Conservation (phyloP, 1,140 invertebrate genomes). For the Proales similis region DNA sequence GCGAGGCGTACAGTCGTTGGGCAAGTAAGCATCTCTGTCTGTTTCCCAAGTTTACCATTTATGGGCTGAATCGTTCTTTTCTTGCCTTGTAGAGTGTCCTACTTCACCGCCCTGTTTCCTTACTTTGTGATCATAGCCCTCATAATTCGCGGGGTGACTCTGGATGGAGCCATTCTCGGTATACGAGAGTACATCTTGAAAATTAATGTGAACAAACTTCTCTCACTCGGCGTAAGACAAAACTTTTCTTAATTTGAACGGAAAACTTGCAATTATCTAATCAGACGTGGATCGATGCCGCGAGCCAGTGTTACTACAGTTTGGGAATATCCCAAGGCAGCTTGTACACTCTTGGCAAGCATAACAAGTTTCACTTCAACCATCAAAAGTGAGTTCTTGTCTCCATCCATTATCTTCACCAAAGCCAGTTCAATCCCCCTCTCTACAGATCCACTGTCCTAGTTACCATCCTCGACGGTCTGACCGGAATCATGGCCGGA, state of each 20-base stretch:
- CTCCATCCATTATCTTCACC: background rate
- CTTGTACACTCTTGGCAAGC: slow-evolving; percentile 27
- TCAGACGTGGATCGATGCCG: slow-evolving; percentile 34
- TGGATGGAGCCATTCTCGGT: slow-evolving; percentile 13
- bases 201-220: slow-evolving; percentile 5
- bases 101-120: slow-evolving; percentile 37
- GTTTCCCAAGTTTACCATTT: slow-evolving; percentile 72
- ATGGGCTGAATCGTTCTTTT: slow-evolving; percentile 66
- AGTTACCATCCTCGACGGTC: slow-evolving; percentile 15
- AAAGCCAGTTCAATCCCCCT: background rate
- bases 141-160: slow-evolving; percentile 21
- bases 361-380: slow-evolving; percentile 27
- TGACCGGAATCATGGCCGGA: slow-evolving; percentile 57
- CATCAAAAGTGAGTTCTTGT: slow-evolving; percentile 20
- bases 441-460: slow-evolving; percentile 23
- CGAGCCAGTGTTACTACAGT: slow-evolving; percentile 30
- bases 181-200: slow-evolving; percentile 34
- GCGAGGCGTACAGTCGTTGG: slow-evolving; percentile 50
- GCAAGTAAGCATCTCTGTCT: slow-evolving; percentile 65
- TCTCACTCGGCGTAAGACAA: background rate
- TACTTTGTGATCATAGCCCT: slow-evolving; percentile 37
- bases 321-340: slow-evolving; percentile 19
- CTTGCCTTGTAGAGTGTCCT: background rate
- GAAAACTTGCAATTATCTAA: no score
- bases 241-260: background rate